These are phyloP conservation scores for Otus scops DNA, from an alignment of 2,797 vertebrate genomes.

Conservation along the genomic window DNA sequence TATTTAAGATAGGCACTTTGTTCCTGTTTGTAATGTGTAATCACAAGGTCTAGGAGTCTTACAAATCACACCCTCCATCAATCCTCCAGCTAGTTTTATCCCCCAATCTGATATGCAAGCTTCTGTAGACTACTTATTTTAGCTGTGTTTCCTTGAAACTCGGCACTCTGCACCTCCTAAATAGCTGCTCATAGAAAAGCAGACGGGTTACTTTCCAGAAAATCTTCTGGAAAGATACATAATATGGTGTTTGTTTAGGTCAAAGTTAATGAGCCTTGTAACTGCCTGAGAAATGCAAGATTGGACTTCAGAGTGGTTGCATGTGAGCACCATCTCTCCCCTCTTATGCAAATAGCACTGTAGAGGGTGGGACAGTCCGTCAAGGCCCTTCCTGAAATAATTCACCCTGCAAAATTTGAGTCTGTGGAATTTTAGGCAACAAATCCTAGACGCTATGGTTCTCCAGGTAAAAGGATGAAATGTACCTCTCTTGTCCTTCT, in stretches of 20 bases:
- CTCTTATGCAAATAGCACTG: accelerated
- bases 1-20: background rate
- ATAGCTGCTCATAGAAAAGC: background rate
- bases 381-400: background rate
- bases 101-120: background rate
- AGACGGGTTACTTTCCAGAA: background rate
- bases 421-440: background rate
- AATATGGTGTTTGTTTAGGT: background rate
- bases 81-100: background rate
- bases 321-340: background rate
- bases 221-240: background rate
- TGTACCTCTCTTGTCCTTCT: background rate
- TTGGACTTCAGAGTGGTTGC: accelerated
- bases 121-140: background rate
- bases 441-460: background rate
- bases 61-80: background rate
- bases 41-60: background rate
- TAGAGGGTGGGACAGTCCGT: background rate
- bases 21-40: background rate
- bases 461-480: background rate
- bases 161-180: background rate
- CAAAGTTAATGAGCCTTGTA: background rate
- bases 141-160: background rate
- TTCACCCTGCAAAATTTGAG: background rate
- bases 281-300: background rate